A percentile compares a stretch with the other conserved stretches of the same genome.
Conservation (phyloP, 2,113 vertebrate species). For the Naja naja region DNA sequence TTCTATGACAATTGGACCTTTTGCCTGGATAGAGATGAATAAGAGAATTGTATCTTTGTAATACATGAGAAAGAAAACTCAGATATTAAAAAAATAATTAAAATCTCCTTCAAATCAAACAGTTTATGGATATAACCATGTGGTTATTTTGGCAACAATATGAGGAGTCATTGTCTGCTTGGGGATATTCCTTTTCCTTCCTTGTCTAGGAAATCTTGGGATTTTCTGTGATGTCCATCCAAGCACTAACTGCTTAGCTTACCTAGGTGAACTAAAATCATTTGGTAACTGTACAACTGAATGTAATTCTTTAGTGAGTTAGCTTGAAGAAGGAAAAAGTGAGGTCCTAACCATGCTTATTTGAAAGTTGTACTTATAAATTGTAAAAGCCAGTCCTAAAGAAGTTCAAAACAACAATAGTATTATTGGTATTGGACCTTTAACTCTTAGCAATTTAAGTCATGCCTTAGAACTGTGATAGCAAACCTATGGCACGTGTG, state of each 20-base stretch:
- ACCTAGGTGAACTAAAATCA: background rate
- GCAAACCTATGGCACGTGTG: too few relatives aligned
- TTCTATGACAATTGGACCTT: conserved; percentile 49
- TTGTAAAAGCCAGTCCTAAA: background rate
- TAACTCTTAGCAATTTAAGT: background rate
- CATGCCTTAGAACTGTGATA: background rate
- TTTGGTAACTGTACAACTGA: background rate
- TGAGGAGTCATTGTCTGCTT: background rate
- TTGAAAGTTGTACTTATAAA: background rate
- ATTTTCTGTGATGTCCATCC: background rate
- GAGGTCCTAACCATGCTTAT: background rate
- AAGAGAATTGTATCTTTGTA: background rate
- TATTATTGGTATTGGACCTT: background rate
- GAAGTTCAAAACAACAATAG: background rate
- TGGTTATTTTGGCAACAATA: background rate
- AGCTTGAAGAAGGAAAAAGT: background rate
- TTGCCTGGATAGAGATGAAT: conserved; percentile 18
- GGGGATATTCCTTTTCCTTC: background rate
- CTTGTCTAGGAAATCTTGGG: background rate
- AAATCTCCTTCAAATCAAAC: background rate
- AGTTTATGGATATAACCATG: background rate
- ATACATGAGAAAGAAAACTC: too few relatives aligned
- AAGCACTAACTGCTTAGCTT: background rate
- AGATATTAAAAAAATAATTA: background rate
- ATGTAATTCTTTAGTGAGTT: background rate